Base-by-base conservation (phyloP, 2,888 invertebrate species). In the Drosophila sordidula region DNA sequence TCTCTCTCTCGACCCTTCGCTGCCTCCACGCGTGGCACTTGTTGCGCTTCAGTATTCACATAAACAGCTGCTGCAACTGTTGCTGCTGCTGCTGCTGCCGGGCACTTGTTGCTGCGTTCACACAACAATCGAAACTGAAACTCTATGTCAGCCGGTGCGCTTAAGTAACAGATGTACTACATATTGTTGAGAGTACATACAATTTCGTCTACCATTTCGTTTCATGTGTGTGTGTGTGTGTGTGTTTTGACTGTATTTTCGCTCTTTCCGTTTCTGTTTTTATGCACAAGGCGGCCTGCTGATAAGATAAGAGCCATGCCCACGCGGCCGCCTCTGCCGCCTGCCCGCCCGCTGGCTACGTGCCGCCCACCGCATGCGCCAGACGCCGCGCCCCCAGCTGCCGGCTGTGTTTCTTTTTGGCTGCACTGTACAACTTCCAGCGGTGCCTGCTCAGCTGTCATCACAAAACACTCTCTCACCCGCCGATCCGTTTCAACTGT, bases 51-150 rank as follows among this genome's bases (percentile, higher is more conserved):
- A 62, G 39, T 50, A 52, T 58, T 34, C 34, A 34, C 12, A 34
- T 34, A 52, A 58, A 64, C 64, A 69, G 47, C 65, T 63, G 65
- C 39, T 51, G 59, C 38, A 52, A 45, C 41, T 51, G 45, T n/a
- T 45, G 55, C 41, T 57, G 39, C 47, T 45, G 55, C 41, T 57
- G 39, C 47, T 62, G 55, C 55, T 61, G 54, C 56, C 64, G 63
- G 73, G 75, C 82, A 89, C 90, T 89, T 82, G 89, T 78, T 89
- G 90, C 90, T 89, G 87, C 83, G 70, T 79, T 76, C 87, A 62
- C 85, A 75, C 76, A 78, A 79, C 78, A 87, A 83, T 70, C 73
- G 75, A 85, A 85, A 89, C 90, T 89, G 86, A 89, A 83, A 80
- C 84, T 70, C 69, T 80, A 75, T 70, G 69, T 57, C 78, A 64